A percentile compares a stretch with the other conserved stretches of the same genome.
Evolutionary conservation across 2,888 invertebrate species (phyloP).

Genomic region (Horisme vitalbata): DNA sequence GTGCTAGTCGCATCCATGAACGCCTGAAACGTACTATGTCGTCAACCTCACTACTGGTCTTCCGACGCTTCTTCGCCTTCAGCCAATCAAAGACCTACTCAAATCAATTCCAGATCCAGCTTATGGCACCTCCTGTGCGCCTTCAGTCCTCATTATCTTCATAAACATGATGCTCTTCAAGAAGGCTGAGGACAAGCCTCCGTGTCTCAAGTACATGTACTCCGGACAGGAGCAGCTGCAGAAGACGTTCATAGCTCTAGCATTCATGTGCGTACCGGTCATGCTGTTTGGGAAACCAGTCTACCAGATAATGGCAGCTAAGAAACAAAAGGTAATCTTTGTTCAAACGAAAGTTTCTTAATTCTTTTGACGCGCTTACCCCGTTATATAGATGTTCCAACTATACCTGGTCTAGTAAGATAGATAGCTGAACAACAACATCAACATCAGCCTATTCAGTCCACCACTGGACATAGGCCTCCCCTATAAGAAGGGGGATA

Average conservation of each 20-base stretch:
- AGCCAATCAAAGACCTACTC: neutral
- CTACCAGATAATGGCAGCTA: slow-evolving; percentile 78
- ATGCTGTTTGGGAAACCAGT: slow-evolving; percentile 92
- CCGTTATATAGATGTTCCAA: no score
- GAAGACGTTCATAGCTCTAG: slow-evolving; percentile 83
- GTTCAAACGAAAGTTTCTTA: no score
- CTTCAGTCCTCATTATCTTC: slow-evolving; percentile 90
- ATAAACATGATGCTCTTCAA: slow-evolving; percentile 91
- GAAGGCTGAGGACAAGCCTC: slow-evolving; percentile 56
- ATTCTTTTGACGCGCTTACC: no score
- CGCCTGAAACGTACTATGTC: no score
- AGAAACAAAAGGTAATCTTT: slow-evolving; percentile 55
- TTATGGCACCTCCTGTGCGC: slow-evolving; percentile 85
- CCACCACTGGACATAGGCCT: no score
- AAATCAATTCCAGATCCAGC: slow-evolving; percentile 55
- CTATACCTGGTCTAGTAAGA: no score
- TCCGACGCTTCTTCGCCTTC: no score
- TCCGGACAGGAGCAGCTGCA: slow-evolving; percentile 84
- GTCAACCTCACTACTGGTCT: no score
- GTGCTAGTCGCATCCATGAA: no score
- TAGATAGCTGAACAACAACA: no score
- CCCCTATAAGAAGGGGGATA: no score
- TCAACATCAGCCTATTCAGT: no score
- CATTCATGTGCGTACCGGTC: slow-evolving; percentile 88
- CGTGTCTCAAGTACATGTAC: slow-evolving; percentile 84